Base-by-base conservation (phyloP, 1,140 invertebrate genomes). In the Meloidogyne exigua region DNA sequence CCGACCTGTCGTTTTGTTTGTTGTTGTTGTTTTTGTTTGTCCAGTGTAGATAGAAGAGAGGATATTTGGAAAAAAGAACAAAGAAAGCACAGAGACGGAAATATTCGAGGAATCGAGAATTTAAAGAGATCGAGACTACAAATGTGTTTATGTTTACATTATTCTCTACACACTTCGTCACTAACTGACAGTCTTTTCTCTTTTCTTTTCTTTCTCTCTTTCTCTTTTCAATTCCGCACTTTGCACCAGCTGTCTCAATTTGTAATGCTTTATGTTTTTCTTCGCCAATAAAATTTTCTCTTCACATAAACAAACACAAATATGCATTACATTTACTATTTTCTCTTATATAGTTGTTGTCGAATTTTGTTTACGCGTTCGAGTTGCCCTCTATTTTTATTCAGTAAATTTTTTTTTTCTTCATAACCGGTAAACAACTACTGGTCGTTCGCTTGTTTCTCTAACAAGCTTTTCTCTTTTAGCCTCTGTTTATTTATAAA, bases 101-200 rank as follows among this genome's bases (percentile, higher is more conserved):
- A 57, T 57, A 18, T 57, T n/a, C n/a, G 18, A n/a, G 18, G 1
- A 57, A 57, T n/a, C 49, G 49, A 57, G 49, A n/a, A 57, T n/a
- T 15, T 57, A 39, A 10, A 39, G 10, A 39, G 3, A 39, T 39
- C 36, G 36, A 39, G 36, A 18, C 49, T 18, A 4, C 12, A n/a
- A 57, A 57, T 57, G n/a, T n/a, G n/a, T n/a, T n/a, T n/a, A n/a
- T n/a, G 49, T 57, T 57, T 57, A 57, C 49, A 57, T 57, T 57
- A 57, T 57, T 57, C n/a, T n/a, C 49, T n/a, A 18, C 18, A 9
- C 49, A 57, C 18, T 57, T 57, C 49, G 18, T 57, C 18, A 57
- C 18, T 57, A 57, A 57, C 18, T 57, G 49, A 57, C 18, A 57
- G 49, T 18, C 49, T 57, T n/a, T 49, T 18, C 15, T 18, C 18